A percentile compares a stretch with the other conserved stretches of the same genome.
Conservation (phyloP, 2,888 invertebrate genomes). For the Thecophora atra region DNA sequence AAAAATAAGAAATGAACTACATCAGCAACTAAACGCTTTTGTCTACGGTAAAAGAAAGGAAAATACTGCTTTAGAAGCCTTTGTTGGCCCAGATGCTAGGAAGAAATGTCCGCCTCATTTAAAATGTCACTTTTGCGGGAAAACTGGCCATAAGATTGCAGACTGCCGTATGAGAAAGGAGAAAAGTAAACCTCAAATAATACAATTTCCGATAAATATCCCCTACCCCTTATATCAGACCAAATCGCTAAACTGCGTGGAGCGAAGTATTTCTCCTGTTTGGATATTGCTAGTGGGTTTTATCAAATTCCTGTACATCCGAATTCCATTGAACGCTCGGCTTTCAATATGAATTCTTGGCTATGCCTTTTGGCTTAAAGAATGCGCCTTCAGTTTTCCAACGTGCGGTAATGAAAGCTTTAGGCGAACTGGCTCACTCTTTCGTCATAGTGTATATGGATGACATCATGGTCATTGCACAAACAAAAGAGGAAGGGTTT, state of each 20-base stretch:
- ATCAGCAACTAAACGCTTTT: conserved; percentile 32
- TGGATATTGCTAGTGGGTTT: conserved; percentile 39
- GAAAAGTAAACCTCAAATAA: not conserved
- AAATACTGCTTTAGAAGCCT: conserved; percentile 8
- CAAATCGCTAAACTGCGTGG: conserved; percentile 36
- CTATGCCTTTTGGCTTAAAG: conserved; percentile 33
- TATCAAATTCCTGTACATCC: conserved; percentile 29
- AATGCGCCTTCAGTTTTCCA: conserved; percentile 38
- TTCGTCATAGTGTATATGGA: conserved; percentile 38
- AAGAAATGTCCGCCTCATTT: not conserved
- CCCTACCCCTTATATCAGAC: conserved; percentile 30
- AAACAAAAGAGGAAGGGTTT: conserved; percentile 33
- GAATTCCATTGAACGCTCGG: conserved; percentile 37
- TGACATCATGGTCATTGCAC: conserved; percentile 39
- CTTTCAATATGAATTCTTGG: conserved; percentile 37
- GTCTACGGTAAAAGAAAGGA: conserved; percentile 38
- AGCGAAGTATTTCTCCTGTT: conserved; percentile 9
- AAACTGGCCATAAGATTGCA: conserved; percentile 31
- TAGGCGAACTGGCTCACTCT: conserved; percentile 33
- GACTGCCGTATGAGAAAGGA: conserved; percentile 33
- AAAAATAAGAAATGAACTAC: conserved; percentile 36
- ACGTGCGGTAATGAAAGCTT: conserved; percentile 24
- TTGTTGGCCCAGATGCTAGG: conserved; percentile 3
- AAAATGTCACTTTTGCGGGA: conserved; percentile 32
- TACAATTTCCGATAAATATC: conserved; percentile 9